These are phyloP conservation scores for Xiphophorus hellerii DNA, from an alignment of 2,113 vertebrate species.

Conservation along the genomic window DNA sequence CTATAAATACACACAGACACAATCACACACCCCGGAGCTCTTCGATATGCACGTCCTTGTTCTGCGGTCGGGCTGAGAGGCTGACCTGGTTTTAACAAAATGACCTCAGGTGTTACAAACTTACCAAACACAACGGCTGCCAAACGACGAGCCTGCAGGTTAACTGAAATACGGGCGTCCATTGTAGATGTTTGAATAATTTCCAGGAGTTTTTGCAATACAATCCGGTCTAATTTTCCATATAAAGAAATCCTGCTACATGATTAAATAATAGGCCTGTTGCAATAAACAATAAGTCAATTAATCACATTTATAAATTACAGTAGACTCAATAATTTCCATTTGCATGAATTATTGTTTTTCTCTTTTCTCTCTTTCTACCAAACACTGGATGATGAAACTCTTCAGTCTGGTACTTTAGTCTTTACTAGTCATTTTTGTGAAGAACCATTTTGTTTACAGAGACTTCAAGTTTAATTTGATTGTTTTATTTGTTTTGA, in stretches of 20 bases:
- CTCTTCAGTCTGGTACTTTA: too few species aligned
- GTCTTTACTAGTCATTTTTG: too few species aligned
- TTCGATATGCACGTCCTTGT: constrained; percentile 50
- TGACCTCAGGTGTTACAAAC: constrained; percentile 59
- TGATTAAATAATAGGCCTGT: not conserved
- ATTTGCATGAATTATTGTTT: too few species aligned
- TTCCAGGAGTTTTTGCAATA: not conserved
- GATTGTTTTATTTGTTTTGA: too few species aligned
- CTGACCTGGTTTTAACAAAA: constrained; percentile 67
- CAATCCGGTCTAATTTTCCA: not conserved
- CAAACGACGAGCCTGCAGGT: constrained; percentile 12
- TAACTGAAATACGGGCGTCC: not conserved
- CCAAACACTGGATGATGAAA: too few species aligned
- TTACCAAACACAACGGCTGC: constrained; percentile 34
- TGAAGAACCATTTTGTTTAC: too few species aligned
- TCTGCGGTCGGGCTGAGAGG: constrained; percentile 29
- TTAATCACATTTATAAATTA: too few species aligned
- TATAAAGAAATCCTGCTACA: not conserved
- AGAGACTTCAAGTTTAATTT: too few species aligned
- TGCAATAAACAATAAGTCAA: too few species aligned
- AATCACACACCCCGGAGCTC: constrained; percentile 28
- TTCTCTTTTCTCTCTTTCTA: too few species aligned
- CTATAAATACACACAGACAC: constrained; percentile 52
- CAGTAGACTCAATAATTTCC: too few species aligned
- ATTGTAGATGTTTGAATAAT: not conserved